Evolutionary conservation across 1,140 invertebrate species (phyloP).

Genomic region (Diabrotica undecimpunctata): DNA sequence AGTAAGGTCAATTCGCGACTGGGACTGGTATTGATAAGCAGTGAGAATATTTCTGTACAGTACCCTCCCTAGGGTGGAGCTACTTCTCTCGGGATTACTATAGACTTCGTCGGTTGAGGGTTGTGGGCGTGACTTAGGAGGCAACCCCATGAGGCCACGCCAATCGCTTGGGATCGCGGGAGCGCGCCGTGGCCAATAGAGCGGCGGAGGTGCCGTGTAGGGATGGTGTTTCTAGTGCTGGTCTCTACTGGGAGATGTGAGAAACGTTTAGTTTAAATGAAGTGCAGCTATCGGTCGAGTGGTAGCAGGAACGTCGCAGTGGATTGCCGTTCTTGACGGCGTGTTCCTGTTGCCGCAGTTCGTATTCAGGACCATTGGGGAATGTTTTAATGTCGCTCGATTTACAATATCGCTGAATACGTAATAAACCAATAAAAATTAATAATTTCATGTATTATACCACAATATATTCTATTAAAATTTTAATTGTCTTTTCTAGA

Average conservation of each 20-base stretch:
- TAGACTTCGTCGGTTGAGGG: conserved; percentile 24
- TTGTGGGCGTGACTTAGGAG: conserved; percentile 33
- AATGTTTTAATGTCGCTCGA: too few species aligned
- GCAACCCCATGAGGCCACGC: conserved; percentile 27
- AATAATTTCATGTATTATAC: too few species aligned
- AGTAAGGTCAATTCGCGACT: conserved; percentile 43
- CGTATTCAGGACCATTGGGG: too few species aligned
- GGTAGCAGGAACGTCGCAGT: conserved; percentile 14
- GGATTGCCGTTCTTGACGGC: too few species aligned
- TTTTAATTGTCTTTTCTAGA: too few species aligned
- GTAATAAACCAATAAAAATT: too few species aligned
- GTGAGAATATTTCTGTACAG: conserved; percentile 26
- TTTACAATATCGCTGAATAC: too few species aligned
- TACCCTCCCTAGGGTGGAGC: conserved; percentile 43
- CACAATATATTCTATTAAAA: too few species aligned
- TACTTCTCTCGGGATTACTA: conserved; percentile 22
- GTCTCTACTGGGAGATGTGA: conserved; percentile 19
- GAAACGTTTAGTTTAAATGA: conserved; percentile 6
- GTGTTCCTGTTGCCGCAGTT: neutral
- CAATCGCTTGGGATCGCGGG: conserved; percentile 32
- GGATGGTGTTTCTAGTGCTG: conserved; percentile 15
- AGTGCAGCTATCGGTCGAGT: conserved; percentile 15
- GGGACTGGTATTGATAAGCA: conserved; percentile 43
- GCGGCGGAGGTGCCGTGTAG: conserved; percentile 16
- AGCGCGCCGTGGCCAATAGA: conserved; percentile 34